Evolutionary conservation across 2,888 invertebrate species (phyloP).

Genomic region (Spilosoma lubricipeda): DNA sequence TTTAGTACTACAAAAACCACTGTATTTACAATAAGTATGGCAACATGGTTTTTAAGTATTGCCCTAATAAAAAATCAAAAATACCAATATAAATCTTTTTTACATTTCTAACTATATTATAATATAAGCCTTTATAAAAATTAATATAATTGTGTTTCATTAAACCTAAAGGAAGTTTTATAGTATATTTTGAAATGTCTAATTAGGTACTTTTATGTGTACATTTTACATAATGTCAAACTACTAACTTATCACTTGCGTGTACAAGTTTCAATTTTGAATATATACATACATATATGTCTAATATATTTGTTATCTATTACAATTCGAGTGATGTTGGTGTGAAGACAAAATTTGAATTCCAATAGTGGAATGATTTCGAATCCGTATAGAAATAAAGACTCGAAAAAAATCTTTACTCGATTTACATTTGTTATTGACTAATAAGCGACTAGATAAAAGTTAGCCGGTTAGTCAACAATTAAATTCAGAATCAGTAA

Average conservation of each 20-base stretch:
- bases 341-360: slow-evolving; percentile 1
- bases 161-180: slow-evolving; percentile 26
- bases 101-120: slow-evolving; percentile 32
- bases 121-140: slow-evolving; percentile 43
- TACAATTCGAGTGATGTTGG: slow-evolving; percentile 7
- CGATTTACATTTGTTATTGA: background rate
- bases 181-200: slow-evolving; percentile 32
- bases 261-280: slow-evolving; percentile 7
- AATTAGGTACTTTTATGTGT: slow-evolving; percentile 24
- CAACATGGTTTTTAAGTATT: slow-evolving; percentile 28
- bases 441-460: slow-evolving; percentile 18
- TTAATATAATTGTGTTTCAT: slow-evolving; percentile 40
- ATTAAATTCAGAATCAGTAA: background rate
- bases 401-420: background rate
- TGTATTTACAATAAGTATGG: slow-evolving; percentile 28
- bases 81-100: slow-evolving; percentile 39
- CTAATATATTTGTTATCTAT: background rate
- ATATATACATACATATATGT: background rate
- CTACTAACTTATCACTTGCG: slow-evolving; percentile 36
- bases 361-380: background rate
- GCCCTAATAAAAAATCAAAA: slow-evolving; percentile 41
- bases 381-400: background rate
- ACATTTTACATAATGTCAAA: slow-evolving; percentile 23
- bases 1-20: slow-evolving; percentile 22
- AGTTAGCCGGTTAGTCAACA: slow-evolving; percentile 21